Base-by-base conservation (phyloP, 2,113 vertebrate genomes). In the Monopterus albus region DNA sequence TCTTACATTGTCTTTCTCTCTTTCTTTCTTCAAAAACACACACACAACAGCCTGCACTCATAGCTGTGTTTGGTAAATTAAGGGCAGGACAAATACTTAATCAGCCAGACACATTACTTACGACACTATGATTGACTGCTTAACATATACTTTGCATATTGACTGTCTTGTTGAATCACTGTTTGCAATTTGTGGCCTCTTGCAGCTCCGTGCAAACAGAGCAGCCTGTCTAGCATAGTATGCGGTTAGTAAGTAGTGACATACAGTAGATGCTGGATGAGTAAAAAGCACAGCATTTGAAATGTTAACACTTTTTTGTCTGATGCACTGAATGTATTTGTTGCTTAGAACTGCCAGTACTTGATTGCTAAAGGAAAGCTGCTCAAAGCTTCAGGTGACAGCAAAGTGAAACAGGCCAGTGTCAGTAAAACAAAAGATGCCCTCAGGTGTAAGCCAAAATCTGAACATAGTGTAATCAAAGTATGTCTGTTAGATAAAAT, bases 61-160 rank as follows among this genome's bases (percentile, higher is more conserved):
- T 9, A 53, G 11, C 13, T 23, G 6, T 49, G 21, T 36, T 56
- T 20, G 56, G 4, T 50, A 43, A 45, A 1, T 70, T 20, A 52
- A 57, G 46, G 25, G 42, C 43, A 23, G n/a, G 33, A 53, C 45
- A 28, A 6, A 62, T 49, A 15, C 25, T 47, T 64, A 42, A 72
- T 72, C 56, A 68, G 39, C 23, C 46, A 56, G 53, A 13, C 31
- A 23, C 52, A 64, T 69, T 65, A 60, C 25, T 43, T 50, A 10
- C 5, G 4, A 55, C 46, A 40, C 11, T 3, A 17, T 40, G 29
- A 59, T 43, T 53, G 23, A 63, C 42, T 33, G 33, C 40, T 40
- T 47, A 46, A 53, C n/a, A 55, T 25, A 4, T 18, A 33, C 23
- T 74, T 28, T 66, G 43, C 17, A 47, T 43, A 47, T 63, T 60